phyloP scores from a whole-genome alignment of 2,797 vertebrate genomes.

The Xiphophorus birchmanni region DNA sequence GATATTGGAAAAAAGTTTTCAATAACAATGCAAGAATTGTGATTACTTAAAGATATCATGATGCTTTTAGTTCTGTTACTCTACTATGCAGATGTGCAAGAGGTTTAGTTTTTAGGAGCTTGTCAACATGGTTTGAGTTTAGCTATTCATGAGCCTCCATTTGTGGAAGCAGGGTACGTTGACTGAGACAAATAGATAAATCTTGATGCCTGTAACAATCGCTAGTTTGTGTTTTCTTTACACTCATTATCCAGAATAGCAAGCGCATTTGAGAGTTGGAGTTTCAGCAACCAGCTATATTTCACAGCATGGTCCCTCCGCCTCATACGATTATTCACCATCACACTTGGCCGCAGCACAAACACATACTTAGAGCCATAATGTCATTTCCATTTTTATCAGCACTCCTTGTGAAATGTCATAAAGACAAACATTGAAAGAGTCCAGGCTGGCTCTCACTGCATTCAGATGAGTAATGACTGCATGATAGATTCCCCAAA shows the following conservation, averaged over 20 bases:
- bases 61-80: background rate
- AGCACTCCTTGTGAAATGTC: constrained; percentile 18
- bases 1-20: background rate
- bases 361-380: background rate
- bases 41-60: background rate
- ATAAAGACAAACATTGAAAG: constrained; percentile 10
- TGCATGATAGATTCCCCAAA: constrained; percentile 15
- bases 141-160: background rate
- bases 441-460: constrained; percentile 16
- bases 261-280: background rate
- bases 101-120: background rate
- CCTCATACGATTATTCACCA: background rate
- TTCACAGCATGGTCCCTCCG: background rate
- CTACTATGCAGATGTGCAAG: background rate
- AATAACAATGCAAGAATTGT: background rate
- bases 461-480: constrained; percentile 34
- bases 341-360: background rate
- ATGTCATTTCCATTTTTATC: constrained; percentile 13
- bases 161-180: background rate
- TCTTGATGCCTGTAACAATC: background rate
- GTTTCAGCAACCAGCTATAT: background rate
- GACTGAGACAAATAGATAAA: background rate
- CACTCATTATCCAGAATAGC: background rate
- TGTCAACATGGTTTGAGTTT: background rate
- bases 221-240: background rate